phyloP scores from a whole-genome alignment of 2,797 vertebrate genomes.

The Dipus sagitta region DNA sequence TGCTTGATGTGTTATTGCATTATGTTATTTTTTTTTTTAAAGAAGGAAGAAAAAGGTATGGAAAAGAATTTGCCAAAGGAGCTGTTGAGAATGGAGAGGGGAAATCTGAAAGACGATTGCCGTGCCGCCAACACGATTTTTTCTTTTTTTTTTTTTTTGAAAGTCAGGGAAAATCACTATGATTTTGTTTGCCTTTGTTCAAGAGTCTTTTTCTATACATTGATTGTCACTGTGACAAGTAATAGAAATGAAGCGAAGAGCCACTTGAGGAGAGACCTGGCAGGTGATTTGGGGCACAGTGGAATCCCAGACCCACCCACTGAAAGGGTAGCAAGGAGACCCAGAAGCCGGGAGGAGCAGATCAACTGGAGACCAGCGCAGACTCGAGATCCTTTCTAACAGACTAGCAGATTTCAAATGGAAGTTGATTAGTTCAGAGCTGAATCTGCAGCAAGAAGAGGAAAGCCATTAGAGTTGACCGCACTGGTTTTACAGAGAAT shows the following conservation, averaged over 20 bases:
- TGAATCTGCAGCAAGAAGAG: conserved; percentile 17
- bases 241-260: conserved; percentile 47
- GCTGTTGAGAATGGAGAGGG: background rate
- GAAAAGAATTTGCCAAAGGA: conserved; percentile 30
- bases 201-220: conserved; percentile 30
- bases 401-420: background rate
- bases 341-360: background rate
- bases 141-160: conserved; percentile 32
- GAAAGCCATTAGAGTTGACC: conserved; percentile 22
- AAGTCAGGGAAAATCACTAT: conserved; percentile 72
- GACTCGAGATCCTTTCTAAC: background rate
- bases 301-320: conserved; percentile 46
- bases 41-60: background rate
- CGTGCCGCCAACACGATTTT: background rate
- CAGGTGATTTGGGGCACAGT: conserved; percentile 58
- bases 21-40: background rate
- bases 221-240: conserved; percentile 48
- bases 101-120: background rate
- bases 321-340: conserved; percentile 19
- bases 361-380: background rate
- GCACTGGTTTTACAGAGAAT: conserved; percentile 12
- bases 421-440: conserved; percentile 30
- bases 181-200: conserved; percentile 65
- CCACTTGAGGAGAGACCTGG: conserved; percentile 37
- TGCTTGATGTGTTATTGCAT: background rate